Percentiles rank a stretch among this genome's conserved stretches.
phyloP scores from a whole-genome alignment of 64 coral and sea anemone genomes.

The Porites australiensis region DNA sequence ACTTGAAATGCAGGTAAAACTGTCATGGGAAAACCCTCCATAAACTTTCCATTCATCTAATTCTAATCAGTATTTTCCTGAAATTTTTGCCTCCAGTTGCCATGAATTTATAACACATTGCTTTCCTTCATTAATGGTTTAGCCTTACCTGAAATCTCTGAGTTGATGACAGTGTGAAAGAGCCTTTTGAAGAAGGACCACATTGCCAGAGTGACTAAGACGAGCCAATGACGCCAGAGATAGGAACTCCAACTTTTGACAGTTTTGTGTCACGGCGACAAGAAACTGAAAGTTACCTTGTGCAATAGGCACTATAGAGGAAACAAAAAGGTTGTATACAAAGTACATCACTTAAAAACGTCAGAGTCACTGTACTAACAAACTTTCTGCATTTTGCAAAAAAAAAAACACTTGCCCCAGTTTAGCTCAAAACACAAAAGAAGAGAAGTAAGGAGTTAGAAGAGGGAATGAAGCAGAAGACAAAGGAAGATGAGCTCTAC shows the following conservation, averaged over 20 bases:
- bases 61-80: too few species aligned
- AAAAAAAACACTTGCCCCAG: too few species aligned
- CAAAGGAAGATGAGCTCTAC: too few species aligned
- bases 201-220: slow-evolving; percentile 38
- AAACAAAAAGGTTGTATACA: not conserved
- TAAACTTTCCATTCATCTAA: too few species aligned
- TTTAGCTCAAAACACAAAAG: too few species aligned
- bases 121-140: not conserved
- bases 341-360: not conserved
- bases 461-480: too few species aligned
- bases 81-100: too few species aligned
- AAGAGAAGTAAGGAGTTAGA: too few species aligned
- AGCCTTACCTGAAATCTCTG: slow-evolving; percentile 11
- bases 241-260: slow-evolving; percentile 9
- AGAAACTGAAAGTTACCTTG: slow-evolving; percentile 13
- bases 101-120: too few species aligned
- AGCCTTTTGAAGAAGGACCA: slow-evolving; percentile 15
- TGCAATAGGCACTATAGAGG: not conserved
- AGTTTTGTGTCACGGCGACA: not conserved
- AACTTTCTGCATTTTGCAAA: too few species aligned
- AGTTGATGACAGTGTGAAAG: slow-evolving; percentile 37
- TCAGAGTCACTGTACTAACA: too few species aligned
- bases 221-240: slow-evolving; percentile 15
- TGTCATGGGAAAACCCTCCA: not conserved
- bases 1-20: too few species aligned